A percentile compares a stretch with the other conserved stretches of the same genome.
These are phyloP conservation scores for Aphodius granarius DNA, from an alignment of 2,888 invertebrate species.

Conservation along the genomic window DNA sequence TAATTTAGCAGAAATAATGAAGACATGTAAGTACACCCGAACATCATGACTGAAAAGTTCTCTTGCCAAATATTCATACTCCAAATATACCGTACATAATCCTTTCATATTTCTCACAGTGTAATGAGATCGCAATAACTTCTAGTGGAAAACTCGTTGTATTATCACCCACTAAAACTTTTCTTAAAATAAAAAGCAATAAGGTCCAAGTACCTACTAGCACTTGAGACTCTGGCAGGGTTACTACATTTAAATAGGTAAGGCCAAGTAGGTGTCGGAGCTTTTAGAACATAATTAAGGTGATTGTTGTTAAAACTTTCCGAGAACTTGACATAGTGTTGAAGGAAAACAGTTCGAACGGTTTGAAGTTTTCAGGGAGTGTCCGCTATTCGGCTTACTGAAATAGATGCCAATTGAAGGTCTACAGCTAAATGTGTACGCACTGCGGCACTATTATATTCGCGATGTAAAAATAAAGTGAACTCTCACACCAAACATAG, in stretches of 20 bases:
- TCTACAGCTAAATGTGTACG: background rate
- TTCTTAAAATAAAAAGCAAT: background rate
- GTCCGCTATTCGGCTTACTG: background rate
- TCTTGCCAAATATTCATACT: background rate
- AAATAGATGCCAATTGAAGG: background rate
- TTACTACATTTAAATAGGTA: background rate
- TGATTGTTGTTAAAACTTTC: background rate
- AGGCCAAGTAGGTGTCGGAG: background rate
- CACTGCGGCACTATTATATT: background rate
- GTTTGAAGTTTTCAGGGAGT: background rate
- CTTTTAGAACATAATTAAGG: background rate
- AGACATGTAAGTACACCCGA: background rate
- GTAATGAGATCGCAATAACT: background rate
- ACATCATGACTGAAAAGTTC: background rate
- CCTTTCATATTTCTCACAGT: background rate
- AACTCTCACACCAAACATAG: background rate
- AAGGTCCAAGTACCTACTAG: background rate
- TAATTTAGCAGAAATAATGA: background rate
- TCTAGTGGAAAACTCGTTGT: background rate
- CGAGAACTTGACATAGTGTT: background rate
- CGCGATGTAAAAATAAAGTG: background rate
- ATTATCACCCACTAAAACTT: background rate
- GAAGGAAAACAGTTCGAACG: background rate
- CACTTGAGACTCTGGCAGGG: background rate
- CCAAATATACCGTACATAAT: background rate